Evolutionary conservation across 2,113 vertebrate genomes (phyloP).

Genomic region (Platysternon megacephalum): DNA sequence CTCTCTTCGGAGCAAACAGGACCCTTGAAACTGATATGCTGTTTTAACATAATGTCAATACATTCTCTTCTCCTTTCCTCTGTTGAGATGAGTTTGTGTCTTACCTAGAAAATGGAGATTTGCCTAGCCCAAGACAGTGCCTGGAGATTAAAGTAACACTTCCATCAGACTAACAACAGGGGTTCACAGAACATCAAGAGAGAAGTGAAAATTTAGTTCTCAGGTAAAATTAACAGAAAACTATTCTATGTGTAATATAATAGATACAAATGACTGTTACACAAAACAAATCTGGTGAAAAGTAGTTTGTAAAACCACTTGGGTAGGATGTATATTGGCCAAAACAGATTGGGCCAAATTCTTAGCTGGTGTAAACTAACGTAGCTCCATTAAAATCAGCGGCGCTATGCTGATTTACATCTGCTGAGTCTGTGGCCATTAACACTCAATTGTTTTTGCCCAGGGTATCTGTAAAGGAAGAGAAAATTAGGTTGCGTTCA

Average conservation of each 20-base stretch:
- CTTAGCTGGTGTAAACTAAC: background rate
- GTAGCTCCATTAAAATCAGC: background rate
- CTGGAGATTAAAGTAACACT: conserved; percentile 18
- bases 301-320: background rate
- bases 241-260: background rate
- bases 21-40: conserved; percentile 55
- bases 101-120: conserved; percentile 60
- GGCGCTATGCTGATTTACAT: background rate
- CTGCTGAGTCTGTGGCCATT: background rate
- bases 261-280: background rate
- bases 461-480: background rate
- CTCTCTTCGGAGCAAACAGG: conserved; percentile 67
- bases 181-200: background rate
- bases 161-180: background rate
- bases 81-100: conserved; percentile 54
- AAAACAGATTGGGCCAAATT: background rate
- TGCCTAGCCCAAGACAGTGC: background rate
- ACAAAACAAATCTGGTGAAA: background rate
- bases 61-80: conserved; percentile 20
- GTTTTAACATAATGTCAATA: conserved; percentile 67
- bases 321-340: background rate
- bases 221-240: background rate
- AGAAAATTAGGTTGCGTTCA: background rate
- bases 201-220: background rate
- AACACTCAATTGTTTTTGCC: background rate